A percentile compares a stretch with the other conserved stretches of the same genome.
These are phyloP conservation scores for Egretta garzetta DNA, from an alignment of 2,113 vertebrate species.

Conservation along the genomic window DNA sequence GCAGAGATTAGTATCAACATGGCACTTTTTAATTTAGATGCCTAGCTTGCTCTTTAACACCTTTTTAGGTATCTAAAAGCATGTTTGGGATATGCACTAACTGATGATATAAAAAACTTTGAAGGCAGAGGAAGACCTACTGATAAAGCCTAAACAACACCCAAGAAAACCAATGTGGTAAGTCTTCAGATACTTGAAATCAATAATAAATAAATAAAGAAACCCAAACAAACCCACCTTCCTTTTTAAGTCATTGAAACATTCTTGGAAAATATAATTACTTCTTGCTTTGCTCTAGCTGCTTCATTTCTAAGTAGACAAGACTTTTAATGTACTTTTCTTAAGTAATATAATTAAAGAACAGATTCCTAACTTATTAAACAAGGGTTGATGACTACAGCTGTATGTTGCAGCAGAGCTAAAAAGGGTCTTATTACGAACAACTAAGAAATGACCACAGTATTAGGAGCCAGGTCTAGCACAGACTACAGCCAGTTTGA, in stretches of 20 bases:
- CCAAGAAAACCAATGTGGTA: background rate
- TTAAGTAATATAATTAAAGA: background rate
- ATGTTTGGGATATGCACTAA: background rate
- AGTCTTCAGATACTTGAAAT: background rate
- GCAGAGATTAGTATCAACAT: constrained; percentile 31
- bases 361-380: background rate
- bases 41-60: background rate
- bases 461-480: background rate
- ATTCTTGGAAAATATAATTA: background rate
- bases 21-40: constrained; percentile 9
- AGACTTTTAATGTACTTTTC: background rate
- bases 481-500: background rate
- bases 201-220: background rate
- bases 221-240: background rate
- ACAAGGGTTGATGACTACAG: background rate
- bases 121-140: background rate
- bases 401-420: background rate
- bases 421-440: background rate
- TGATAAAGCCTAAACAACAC: background rate
- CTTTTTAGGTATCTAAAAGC: background rate
- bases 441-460: background rate
- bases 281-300: background rate
- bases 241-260: background rate
- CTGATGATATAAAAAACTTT: background rate
- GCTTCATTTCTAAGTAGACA: background rate